phyloP scores from a whole-genome alignment of 1,140 invertebrate genomes.

The Prorops nasuta region DNA sequence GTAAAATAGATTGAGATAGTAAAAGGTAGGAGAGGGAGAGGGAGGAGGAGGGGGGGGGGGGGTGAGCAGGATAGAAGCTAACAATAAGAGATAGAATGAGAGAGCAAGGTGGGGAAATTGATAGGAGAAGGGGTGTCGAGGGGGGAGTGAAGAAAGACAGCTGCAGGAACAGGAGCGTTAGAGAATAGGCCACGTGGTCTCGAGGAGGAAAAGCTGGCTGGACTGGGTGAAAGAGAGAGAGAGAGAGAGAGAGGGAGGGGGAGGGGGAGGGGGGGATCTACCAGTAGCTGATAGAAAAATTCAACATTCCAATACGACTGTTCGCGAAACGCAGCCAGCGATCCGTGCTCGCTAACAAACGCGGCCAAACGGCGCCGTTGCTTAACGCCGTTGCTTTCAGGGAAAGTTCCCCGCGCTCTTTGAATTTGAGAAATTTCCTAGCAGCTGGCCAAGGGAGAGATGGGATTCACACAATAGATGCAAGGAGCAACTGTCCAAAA shows the following conservation, averaged over 20 bases:
- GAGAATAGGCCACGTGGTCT: not conserved
- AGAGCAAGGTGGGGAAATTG: too few relatives aligned
- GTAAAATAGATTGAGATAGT: too few relatives aligned
- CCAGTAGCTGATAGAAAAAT: conserved; percentile 22
- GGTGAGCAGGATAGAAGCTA: too few relatives aligned
- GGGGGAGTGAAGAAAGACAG: too few relatives aligned
- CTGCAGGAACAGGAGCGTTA: conserved; percentile 12
- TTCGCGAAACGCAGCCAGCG: conserved; percentile 26
- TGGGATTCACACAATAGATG: too few relatives aligned
- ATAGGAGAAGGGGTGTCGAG: too few relatives aligned
- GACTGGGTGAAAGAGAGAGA: not conserved
- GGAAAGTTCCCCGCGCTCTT: conserved; percentile 38
- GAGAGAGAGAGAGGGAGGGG: not conserved
- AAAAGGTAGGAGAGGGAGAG: too few relatives aligned
- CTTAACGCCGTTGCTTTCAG: conserved; percentile 33
- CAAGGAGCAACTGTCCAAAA: too few relatives aligned
- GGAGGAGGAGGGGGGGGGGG: too few relatives aligned
- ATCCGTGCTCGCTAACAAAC: conserved; percentile 28
- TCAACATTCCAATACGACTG: conserved; percentile 23
- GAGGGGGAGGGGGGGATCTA: conserved; percentile 2
- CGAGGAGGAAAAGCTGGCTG: not conserved
- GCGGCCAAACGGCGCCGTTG: conserved; percentile 27
- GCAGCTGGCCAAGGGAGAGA: too few relatives aligned
- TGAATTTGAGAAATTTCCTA: too few relatives aligned
- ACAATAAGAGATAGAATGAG: too few relatives aligned